phyloP scores from a whole-genome alignment of 2,113 vertebrate species.

The Himantopus leucocephalus region DNA sequence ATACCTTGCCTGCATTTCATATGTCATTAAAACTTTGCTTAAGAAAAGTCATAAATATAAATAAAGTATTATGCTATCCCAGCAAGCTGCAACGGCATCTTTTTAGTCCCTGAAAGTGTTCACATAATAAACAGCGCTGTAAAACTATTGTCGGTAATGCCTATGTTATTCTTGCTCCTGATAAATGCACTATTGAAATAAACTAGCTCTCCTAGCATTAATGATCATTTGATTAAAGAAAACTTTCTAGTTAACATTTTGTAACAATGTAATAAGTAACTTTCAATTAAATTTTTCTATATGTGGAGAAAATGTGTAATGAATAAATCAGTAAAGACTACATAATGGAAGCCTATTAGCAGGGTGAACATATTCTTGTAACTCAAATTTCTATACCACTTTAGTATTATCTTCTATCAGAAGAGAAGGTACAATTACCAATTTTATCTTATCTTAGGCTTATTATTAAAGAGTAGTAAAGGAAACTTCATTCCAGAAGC shows the following conservation, averaged over 20 bases:
- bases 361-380: constrained; percentile 79
- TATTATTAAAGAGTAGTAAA: constrained; percentile 80
- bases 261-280: constrained; percentile 78
- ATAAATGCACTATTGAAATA: constrained; percentile 52
- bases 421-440: constrained; percentile 82
- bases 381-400: constrained; percentile 80
- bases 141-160: constrained; percentile 9
- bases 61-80: constrained; percentile 5
- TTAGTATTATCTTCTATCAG: constrained; percentile 81
- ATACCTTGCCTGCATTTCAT: neutral
- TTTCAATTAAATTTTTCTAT: constrained; percentile 82
- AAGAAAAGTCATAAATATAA: constrained; percentile 34
- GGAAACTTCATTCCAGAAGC: constrained; percentile 81
- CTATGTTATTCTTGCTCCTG: constrained; percentile 32
- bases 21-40: constrained; percentile 3
- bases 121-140: constrained; percentile 10
- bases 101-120: neutral
- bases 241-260: constrained; percentile 72
- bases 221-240: constrained; percentile 69
- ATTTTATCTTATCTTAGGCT: constrained; percentile 83
- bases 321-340: constrained; percentile 77
- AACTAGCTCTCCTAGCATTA: constrained; percentile 39
- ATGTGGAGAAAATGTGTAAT: constrained; percentile 73
- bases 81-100: neutral
- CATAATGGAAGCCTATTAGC: constrained; percentile 83